These are phyloP conservation scores for Eilema griseolum DNA, from an alignment of 2,888 invertebrate species.

Conservation along the genomic window DNA sequence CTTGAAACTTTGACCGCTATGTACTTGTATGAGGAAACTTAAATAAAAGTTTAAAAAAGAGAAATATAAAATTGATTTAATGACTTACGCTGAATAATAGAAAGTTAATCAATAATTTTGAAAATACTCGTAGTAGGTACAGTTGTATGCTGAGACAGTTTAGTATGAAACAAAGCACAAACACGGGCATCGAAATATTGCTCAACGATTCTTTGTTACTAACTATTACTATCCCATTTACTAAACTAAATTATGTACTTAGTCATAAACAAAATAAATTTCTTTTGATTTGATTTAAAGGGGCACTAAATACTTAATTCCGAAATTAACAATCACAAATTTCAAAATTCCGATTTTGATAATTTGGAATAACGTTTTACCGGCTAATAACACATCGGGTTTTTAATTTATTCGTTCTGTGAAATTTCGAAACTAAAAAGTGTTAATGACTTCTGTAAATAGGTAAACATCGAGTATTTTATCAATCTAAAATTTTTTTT, in stretches of 20 bases:
- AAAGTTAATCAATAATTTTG: not conserved
- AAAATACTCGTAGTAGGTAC: not conserved
- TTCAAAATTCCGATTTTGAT: no score
- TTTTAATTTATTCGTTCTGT: no score
- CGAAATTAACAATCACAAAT: no score
- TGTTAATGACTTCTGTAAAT: no score
- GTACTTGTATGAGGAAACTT: not conserved
- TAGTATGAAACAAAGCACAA: slow-evolving; percentile 33
- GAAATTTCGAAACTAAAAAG: no score
- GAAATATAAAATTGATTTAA: not conserved
- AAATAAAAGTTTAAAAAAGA: not conserved
- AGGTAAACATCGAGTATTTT: no score
- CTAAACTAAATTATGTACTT: slow-evolving; percentile 16
- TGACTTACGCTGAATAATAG: no score
- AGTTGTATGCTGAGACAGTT: not conserved
- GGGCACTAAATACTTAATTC: not conserved
- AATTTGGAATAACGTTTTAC: no score
- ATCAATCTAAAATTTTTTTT: no score
- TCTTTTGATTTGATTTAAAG: not conserved
- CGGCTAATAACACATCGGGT: no score
- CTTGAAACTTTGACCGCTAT: not conserved
- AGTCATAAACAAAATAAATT: slow-evolving; percentile 18
- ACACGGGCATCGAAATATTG: slow-evolving; percentile 24
- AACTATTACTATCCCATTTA: slow-evolving; percentile 29
- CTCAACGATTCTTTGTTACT: slow-evolving; percentile 29